These are phyloP conservation scores for Sinodicranocentrus sp. DNA, from an alignment of 2,888 invertebrate species.

Conservation along the genomic window DNA sequence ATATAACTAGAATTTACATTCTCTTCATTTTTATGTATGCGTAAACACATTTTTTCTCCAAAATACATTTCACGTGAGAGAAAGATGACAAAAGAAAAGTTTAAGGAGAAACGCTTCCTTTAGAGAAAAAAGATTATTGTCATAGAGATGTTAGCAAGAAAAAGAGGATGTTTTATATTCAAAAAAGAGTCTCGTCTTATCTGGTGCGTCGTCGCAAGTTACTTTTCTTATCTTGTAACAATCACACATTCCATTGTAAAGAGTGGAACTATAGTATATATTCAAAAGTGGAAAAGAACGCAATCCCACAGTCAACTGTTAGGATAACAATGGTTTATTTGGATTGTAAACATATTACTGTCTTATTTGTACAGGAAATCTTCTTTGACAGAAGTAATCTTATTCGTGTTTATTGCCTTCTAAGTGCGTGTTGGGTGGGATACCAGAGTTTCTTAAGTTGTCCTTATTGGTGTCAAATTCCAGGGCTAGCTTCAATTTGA, in stretches of 20 bases:
- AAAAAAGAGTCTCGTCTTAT: neutral
- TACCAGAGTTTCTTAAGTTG: too few relatives aligned
- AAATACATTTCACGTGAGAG: neutral
- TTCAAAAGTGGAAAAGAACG: neutral
- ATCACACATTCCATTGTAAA: neutral
- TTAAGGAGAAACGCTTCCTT: neutral
- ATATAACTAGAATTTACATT: constrained; percentile 12
- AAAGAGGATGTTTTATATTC: too few relatives aligned
- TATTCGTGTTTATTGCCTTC: too few relatives aligned
- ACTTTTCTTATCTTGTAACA: neutral
- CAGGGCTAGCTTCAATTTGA: too few relatives aligned
- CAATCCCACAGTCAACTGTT: neutral
- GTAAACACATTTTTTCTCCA: neutral
- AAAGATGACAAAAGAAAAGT: neutral
- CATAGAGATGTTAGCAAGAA: neutral
- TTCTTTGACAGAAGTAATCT: too few relatives aligned
- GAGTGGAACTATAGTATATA: neutral
- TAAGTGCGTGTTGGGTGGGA: too few relatives aligned
- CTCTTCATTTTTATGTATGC: neutral
- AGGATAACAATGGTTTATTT: too few relatives aligned
- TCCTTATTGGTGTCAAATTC: too few relatives aligned
- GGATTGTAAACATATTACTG: neutral
- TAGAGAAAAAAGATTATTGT: neutral
- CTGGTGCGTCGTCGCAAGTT: neutral
- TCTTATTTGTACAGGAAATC: neutral